phyloP scores from a whole-genome alignment of 2,888 invertebrate genomes.

The Himalopsyche tibetana region DNA sequence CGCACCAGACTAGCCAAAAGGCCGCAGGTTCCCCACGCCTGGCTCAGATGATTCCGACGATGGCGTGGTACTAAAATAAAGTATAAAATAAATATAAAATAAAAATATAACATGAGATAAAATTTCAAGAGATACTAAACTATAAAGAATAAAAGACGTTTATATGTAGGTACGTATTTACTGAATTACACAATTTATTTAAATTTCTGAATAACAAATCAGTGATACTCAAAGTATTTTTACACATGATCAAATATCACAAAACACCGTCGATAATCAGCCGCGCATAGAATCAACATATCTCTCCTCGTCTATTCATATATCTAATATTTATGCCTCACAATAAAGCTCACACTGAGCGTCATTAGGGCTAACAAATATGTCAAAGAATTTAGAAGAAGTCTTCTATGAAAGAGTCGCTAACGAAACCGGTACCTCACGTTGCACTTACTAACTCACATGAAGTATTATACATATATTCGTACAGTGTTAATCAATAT shows the following conservation, averaged over 20 bases:
- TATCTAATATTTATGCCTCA: background rate
- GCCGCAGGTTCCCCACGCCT: too few relatives aligned
- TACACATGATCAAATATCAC: slow-evolving; percentile 29
- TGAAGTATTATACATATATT: too few relatives aligned
- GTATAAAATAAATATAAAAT: too few relatives aligned
- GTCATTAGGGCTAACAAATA: background rate
- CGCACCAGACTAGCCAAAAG: too few relatives aligned
- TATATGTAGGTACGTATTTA: too few relatives aligned
- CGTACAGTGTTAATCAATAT: too few relatives aligned
- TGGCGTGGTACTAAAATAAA: too few relatives aligned
- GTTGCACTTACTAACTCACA: too few relatives aligned
- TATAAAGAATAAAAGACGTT: too few relatives aligned
- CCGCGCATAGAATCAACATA: background rate
- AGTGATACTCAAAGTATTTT: background rate
- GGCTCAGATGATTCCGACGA: too few relatives aligned
- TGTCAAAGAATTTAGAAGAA: background rate
- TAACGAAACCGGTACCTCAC: background rate
- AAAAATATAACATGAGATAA: too few relatives aligned
- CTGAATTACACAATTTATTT: background rate
- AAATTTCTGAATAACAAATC: background rate
- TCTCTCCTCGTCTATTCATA: background rate
- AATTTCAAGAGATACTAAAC: too few relatives aligned
- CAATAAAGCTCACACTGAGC: background rate
- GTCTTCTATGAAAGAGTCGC: background rate
- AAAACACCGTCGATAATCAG: slow-evolving; percentile 15